Base-by-base conservation (phyloP, 2,888 invertebrate species). In the Serripes groenlandicus region DNA sequence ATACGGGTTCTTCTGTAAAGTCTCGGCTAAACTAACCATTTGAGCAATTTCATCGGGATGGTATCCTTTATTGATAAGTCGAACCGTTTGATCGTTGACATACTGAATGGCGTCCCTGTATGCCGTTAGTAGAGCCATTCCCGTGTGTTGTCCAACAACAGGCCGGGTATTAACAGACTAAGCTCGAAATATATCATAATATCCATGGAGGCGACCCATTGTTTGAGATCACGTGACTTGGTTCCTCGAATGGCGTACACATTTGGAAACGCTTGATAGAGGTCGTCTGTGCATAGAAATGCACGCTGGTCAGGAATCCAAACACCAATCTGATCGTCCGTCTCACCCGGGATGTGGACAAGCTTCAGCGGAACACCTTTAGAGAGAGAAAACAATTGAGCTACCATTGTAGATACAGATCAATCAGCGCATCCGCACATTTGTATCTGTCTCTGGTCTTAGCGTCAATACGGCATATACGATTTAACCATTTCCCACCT, bases 331-430 rank as follows among this genome's bases (percentile, higher is more conserved):
- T 93, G 93, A 75, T 93, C 92, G 28, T 85, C 85, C 0, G 93
- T 93, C 76, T 93, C 93, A 0, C 93, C 93, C 0, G 93, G 93
- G n/a, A 93, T 92, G 77, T 93, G 91, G n/a, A 93, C 79, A 34
- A 93, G 88, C 37, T 86, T 83, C 56, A 93, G 9, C 91, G 81
- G 52, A 88, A 86, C 2, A 86, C 83, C 66, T 66, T n/a, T 4
- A 34, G 28, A 34, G 5, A 28, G n/a, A n/a, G n/a, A n/a, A n/a
- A n/a, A n/a, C n/a, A n/a, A n/a, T n/a, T n/a, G n/a, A n/a, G n/a
- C n/a, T n/a, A n/a, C n/a, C n/a, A n/a, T n/a, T n/a, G n/a, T n/a
- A n/a, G n/a, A n/a, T n/a, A n/a, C n/a, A n/a, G n/a, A n/a, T n/a
- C n/a, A n/a, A n/a, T n/a, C n/a, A n/a, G n/a, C n/a, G n/a, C n/a